These are phyloP conservation scores for Rhynchomys soricoides DNA, from an alignment of 2,113 vertebrate species.

Conservation along the genomic window DNA sequence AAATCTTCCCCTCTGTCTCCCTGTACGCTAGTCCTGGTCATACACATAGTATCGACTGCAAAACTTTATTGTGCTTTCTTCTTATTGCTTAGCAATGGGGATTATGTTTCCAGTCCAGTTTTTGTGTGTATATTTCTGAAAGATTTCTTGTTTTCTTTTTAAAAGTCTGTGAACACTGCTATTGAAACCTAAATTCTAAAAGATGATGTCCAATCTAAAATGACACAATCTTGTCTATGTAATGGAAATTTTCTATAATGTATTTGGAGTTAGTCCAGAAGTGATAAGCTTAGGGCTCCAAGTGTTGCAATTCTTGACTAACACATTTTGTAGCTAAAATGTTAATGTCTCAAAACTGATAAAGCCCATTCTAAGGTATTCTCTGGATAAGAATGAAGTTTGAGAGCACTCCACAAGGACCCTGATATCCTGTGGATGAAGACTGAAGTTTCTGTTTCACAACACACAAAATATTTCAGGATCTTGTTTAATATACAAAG, in stretches of 20 bases:
- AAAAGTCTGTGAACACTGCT: not conserved
- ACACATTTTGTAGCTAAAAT: not conserved
- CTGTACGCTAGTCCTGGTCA: not conserved
- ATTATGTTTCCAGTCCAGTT: not conserved
- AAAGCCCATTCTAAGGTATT: not conserved
- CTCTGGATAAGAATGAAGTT: not conserved
- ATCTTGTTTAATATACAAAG: not conserved
- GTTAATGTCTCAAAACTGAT: not conserved
- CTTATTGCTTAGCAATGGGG: not conserved
- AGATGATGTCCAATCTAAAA: too few species aligned
- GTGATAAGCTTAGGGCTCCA: not conserved
- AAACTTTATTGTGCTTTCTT: not conserved
- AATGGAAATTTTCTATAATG: not conserved
- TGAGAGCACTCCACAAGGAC: not conserved
- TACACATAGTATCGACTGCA: not conserved
- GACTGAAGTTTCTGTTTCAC: not conserved
- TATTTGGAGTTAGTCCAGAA: not conserved
- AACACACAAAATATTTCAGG: not conserved
- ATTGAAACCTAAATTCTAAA: not conserved
- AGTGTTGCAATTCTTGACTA: not conserved
- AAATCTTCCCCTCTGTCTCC: not conserved
- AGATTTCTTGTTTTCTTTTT: not conserved
- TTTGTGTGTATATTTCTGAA: not conserved
- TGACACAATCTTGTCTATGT: not conserved
- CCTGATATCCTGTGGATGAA: not conserved